A percentile compares a stretch with the other conserved stretches of the same genome.
Evolutionary conservation across 2,888 invertebrate genomes (phyloP).

Genomic region (Atethmia centrago): DNA sequence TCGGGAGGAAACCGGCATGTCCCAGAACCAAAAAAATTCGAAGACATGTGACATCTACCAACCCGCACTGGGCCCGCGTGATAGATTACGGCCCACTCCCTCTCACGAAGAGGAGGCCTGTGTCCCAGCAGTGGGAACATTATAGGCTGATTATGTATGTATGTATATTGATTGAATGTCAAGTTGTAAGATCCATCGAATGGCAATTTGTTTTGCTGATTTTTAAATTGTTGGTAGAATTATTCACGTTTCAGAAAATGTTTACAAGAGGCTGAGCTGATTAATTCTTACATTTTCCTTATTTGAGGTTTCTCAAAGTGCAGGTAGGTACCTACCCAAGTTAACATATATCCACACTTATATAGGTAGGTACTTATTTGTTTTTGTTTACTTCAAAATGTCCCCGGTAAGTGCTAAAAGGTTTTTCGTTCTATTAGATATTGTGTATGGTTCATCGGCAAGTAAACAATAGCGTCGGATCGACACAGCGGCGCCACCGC

Average conservation of each 20-base stretch:
- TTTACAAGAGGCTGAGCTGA: conserved; percentile 5
- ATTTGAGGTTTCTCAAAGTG: conserved; percentile 17
- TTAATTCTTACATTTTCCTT: conserved; percentile 43
- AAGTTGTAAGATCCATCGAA: background rate
- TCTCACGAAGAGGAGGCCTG: no score
- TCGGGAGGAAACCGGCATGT: no score
- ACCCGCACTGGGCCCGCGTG: no score
- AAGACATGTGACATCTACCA: no score
- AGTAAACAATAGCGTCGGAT: conserved; percentile 77
- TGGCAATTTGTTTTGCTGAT: conserved; percentile 15
- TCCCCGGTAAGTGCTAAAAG: conserved; percentile 65
- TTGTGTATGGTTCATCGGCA: conserved; percentile 56
- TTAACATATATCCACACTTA: background rate
- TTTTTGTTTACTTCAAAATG: conserved; percentile 41
- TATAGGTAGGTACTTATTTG: background rate
- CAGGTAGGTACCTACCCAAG: background rate
- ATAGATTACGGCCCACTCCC: no score
- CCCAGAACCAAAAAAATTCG: no score
- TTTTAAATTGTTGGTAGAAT: conserved; percentile 23
- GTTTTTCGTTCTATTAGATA: conserved; percentile 66
- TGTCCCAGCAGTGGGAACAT: no score
- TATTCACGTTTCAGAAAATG: conserved; percentile 36
- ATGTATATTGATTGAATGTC: no score
- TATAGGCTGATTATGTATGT: no score
- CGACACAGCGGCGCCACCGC: conserved; percentile 81